Evolutionary conservation across 2,113 vertebrate species (phyloP).

Genomic region (Nanger granti): DNA sequence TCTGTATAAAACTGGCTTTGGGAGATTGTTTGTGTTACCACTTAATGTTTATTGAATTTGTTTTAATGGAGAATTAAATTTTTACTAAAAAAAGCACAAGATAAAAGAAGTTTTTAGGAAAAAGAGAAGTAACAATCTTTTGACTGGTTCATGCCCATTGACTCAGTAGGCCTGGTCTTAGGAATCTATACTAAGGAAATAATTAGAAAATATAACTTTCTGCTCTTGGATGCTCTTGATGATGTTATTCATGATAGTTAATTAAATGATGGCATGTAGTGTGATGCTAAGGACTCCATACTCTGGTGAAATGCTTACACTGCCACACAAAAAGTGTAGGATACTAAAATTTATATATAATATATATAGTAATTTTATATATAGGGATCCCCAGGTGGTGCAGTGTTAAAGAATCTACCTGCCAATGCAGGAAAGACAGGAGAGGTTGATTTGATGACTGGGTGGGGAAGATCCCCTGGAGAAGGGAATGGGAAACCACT

Average conservation of each 20-base stretch:
- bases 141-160: not conserved
- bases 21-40: not conserved
- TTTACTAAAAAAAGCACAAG: not conserved
- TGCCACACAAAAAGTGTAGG: not conserved
- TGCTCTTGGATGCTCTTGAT: not conserved
- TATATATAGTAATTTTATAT: not conserved
- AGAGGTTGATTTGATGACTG: not conserved
- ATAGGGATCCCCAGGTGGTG: not conserved
- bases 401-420: not conserved
- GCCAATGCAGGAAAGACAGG: not conserved
- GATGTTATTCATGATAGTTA: not conserved
- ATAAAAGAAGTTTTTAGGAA: not conserved
- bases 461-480: not conserved
- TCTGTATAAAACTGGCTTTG: not conserved
- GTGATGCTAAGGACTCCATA: not conserved
- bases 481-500: not conserved
- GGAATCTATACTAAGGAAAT: not conserved
- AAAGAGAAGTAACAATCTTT: not conserved
- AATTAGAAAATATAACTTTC: not conserved
- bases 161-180: not conserved
- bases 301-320: not conserved
- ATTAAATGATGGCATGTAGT: not conserved
- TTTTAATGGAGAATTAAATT: not conserved
- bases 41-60: not conserved
- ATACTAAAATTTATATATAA: not conserved